A percentile compares a stretch with the other conserved stretches of the same genome.
phyloP scores from a whole-genome alignment of 2,888 invertebrate genomes.

The Caenorhabditis virilis region DNA sequence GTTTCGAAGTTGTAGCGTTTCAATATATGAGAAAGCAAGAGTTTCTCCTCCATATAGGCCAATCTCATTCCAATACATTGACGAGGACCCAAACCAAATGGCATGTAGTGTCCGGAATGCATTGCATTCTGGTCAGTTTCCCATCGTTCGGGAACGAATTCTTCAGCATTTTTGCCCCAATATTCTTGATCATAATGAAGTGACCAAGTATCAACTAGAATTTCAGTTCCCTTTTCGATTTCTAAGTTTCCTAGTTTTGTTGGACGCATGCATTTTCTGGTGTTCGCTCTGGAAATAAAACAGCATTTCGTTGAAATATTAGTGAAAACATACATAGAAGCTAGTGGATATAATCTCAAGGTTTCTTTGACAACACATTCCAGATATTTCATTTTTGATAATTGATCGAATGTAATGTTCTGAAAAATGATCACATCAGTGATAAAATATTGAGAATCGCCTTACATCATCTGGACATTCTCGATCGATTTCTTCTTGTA shows the following conservation, averaged over 20 bases:
- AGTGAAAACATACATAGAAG: slow-evolving; percentile 32
- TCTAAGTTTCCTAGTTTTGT: slow-evolving; percentile 53
- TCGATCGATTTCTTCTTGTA: slow-evolving; percentile 36
- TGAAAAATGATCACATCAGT: neutral
- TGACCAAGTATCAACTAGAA: slow-evolving; percentile 37
- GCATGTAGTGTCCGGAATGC: slow-evolving; percentile 13
- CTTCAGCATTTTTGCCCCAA: slow-evolving; percentile 46
- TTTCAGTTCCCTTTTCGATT: slow-evolving; percentile 35
- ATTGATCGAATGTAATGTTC: slow-evolving; percentile 28
- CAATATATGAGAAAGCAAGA: slow-evolving; percentile 52
- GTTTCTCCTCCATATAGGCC: slow-evolving; percentile 61
- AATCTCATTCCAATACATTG: slow-evolving; percentile 62
- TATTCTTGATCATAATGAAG: slow-evolving; percentile 16
- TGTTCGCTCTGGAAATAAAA: slow-evolving; percentile 34
- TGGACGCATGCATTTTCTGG: slow-evolving; percentile 34
- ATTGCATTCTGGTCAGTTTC: slow-evolving; percentile 4
- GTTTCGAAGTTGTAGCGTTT: slow-evolving; percentile 41
- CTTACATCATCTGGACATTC: slow-evolving; percentile 18
- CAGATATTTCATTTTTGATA: slow-evolving; percentile 43
- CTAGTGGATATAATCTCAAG: slow-evolving; percentile 41
- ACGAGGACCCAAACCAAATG: slow-evolving; percentile 51
- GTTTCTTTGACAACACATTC: slow-evolving; percentile 49
- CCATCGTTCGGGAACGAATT: slow-evolving; percentile 38
- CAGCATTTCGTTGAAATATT: too few relatives aligned
- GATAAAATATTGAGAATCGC: neutral